phyloP scores from a whole-genome alignment of 2,113 vertebrate species.

The Myrmophylax atrothorax region DNA sequence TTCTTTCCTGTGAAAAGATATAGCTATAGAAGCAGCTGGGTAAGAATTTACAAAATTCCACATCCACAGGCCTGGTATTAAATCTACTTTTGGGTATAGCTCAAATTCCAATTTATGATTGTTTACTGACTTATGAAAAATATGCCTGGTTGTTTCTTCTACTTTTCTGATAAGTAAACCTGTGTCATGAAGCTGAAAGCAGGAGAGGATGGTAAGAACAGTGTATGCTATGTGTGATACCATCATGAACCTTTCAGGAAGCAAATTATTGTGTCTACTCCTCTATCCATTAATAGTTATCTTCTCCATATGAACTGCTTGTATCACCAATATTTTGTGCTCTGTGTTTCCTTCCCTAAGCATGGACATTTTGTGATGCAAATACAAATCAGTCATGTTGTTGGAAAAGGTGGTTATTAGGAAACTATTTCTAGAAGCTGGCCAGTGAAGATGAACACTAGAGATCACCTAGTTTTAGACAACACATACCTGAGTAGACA shows the following conservation, averaged over 20 bases:
- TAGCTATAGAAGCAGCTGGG: not conserved
- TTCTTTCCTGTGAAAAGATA: not conserved
- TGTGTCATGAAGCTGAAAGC: not conserved
- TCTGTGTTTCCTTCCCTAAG: not conserved
- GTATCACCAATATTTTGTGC: not conserved
- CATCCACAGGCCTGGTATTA: not conserved
- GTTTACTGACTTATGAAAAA: not conserved
- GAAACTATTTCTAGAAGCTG: not conserved
- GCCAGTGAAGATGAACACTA: not conserved
- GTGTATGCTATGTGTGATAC: not conserved
- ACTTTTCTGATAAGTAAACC: not conserved
- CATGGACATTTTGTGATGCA: not conserved
- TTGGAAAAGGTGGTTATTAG: not conserved
- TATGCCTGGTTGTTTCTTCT: not conserved
- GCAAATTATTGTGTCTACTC: not conserved
- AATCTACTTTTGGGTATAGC: not conserved
- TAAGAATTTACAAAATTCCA: not conserved
- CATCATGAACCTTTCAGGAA: not conserved
- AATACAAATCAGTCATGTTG: not conserved
- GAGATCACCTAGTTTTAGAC: not conserved
- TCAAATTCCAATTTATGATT: not conserved
- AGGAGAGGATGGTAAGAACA: not conserved
- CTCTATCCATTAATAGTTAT: not conserved
- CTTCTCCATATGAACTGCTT: not conserved
- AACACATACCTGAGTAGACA: not conserved